Evolutionary conservation across 2,888 invertebrate genomes (phyloP).

Genomic region (Epistrophella euchroma): DNA sequence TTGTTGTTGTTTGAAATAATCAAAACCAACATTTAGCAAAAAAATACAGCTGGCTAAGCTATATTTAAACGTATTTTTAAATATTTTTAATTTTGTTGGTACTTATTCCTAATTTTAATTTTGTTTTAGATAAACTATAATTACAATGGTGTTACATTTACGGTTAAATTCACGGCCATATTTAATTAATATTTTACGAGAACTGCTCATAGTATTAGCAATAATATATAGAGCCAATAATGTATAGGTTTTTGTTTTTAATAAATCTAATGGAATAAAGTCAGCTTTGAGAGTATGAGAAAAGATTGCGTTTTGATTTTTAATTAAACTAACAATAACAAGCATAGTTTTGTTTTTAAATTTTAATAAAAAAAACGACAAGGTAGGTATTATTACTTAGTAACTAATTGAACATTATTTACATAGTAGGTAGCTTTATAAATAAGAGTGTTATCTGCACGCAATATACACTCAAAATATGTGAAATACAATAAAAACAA

Average conservation of each 20-base stretch:
- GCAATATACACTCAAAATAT: too few species aligned
- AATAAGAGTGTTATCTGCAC: too few species aligned
- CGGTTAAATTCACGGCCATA: constrained; percentile 43
- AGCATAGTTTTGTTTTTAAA: too few species aligned
- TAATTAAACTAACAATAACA: too few species aligned
- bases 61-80: neutral
- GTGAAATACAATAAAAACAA: too few species aligned
- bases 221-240: constrained; percentile 12
- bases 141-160: constrained; percentile 19
- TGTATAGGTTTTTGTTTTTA: constrained; percentile 4
- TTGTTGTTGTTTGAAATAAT: constrained; percentile 5
- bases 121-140: neutral
- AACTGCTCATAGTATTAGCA: constrained; percentile 4
- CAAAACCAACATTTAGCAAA: neutral
- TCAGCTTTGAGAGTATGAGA: constrained; percentile 8
- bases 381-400: too few species aligned
- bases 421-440: too few species aligned
- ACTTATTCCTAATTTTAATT: neutral
- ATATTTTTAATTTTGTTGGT: neutral
- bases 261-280: constrained; percentile 43
- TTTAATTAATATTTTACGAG: constrained; percentile 28
- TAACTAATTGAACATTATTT: too few species aligned
- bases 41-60: constrained; percentile 3
- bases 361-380: too few species aligned
- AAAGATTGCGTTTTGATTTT: neutral